Percentiles rank a stretch among this genome's conserved stretches.
Conservation (phyloP, 1,140 invertebrate genomes). For the Copidosoma floridanum region DNA sequence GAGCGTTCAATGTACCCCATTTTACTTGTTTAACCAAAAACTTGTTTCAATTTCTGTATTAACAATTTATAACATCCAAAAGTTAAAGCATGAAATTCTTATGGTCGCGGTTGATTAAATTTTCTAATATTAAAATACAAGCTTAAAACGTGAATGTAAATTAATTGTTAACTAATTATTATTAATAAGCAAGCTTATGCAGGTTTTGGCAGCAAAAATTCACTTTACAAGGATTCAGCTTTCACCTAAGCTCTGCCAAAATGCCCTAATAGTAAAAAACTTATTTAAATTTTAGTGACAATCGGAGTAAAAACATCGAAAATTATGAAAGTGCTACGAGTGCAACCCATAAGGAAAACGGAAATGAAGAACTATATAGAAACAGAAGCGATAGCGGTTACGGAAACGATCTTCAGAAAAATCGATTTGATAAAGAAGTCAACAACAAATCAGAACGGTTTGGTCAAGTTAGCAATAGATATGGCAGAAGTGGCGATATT, state of each 20-base stretch:
- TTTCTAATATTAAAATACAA: too few relatives aligned
- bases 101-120: too few relatives aligned
- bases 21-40: too few relatives aligned
- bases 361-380: conserved; percentile 41
- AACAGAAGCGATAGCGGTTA: conserved; percentile 26
- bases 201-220: too few relatives aligned
- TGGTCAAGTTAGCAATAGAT: not conserved
- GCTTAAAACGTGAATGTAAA: too few relatives aligned
- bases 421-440: conserved; percentile 18
- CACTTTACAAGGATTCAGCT: too few relatives aligned
- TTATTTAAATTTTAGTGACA: conserved; percentile 24
- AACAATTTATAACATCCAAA: too few relatives aligned
- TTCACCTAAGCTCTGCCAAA: too few relatives aligned
- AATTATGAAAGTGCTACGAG: conserved; percentile 23
- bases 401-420: conserved; percentile 5
- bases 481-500: not conserved
- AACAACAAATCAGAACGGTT: conserved; percentile 8
- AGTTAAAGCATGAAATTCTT: too few relatives aligned
- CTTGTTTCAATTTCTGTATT: too few relatives aligned
- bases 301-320: conserved; percentile 16
- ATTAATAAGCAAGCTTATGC: conserved; percentile 9
- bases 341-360: conserved; percentile 38
- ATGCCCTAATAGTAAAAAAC: too few relatives aligned
- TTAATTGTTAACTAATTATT: not conserved
- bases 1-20: too few relatives aligned